These are phyloP conservation scores for Globodera ellingtonae DNA, from an alignment of 1,140 invertebrate genomes.

Conservation along the genomic window DNA sequence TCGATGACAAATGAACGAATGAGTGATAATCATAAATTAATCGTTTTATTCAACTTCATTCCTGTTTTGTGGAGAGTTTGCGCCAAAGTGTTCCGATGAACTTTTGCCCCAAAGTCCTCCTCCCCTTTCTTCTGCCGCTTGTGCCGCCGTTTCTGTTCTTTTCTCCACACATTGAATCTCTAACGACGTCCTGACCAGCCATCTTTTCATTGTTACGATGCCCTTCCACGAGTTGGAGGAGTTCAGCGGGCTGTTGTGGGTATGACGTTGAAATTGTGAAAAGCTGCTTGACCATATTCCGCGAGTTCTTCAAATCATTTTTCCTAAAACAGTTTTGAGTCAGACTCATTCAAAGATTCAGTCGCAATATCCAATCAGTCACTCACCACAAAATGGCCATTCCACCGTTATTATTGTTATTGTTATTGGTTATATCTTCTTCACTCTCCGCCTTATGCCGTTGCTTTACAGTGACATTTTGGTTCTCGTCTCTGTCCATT, in stretches of 20 bases:
- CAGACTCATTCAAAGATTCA: too few species aligned
- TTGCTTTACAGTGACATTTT: background rate
- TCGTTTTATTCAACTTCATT: too few species aligned
- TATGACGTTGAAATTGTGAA: background rate
- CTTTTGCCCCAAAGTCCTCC: background rate
- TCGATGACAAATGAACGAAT: too few species aligned
- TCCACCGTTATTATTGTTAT: background rate
- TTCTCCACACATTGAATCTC: background rate
- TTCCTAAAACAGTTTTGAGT: background rate
- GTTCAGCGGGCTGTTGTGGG: background rate
- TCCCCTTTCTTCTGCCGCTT: background rate
- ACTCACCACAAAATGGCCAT: background rate
- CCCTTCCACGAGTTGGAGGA: background rate
- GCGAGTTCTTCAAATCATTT: background rate
- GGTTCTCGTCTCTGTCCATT: background rate
- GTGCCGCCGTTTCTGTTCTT: background rate
- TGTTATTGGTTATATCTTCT: background rate
- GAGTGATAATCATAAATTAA: too few species aligned
- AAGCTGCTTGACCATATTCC: background rate
- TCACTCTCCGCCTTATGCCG: background rate
- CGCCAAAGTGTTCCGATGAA: conserved; percentile 2
- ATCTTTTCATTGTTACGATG: background rate
- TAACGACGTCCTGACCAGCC: background rate
- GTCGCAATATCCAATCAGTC: background rate
- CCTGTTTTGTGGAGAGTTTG: background rate